Conservation (phyloP, 2,888 invertebrate genomes). For the Andricus quercusramuli region DNA sequence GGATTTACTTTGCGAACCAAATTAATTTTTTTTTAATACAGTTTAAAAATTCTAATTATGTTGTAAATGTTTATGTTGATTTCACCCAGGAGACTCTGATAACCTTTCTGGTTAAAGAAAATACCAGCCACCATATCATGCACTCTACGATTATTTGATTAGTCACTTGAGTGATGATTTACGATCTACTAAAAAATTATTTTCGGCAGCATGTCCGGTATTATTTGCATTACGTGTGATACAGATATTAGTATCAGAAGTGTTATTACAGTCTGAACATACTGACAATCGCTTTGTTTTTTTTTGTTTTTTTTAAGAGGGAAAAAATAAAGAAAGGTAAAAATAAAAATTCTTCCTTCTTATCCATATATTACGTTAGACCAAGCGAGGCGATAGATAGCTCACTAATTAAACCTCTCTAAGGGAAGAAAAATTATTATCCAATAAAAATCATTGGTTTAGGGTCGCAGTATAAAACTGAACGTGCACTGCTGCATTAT, state of each 20-base stretch:
- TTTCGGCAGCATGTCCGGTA: not conserved
- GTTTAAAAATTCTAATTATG: not conserved
- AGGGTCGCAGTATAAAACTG: not conserved
- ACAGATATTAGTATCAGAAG: too few relatives aligned
- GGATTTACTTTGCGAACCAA: too few relatives aligned
- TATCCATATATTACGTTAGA: not conserved
- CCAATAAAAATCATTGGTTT: not conserved
- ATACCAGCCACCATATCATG: conserved; percentile 11
- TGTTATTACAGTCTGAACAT: not conserved
- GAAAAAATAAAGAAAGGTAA: not conserved
- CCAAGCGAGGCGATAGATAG: not conserved
- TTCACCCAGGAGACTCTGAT: not conserved
- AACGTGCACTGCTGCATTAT: conserved; percentile 13
- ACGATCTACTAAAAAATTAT: not conserved
- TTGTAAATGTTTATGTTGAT: not conserved
- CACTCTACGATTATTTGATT: conserved; percentile 3
- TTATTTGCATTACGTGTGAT: not conserved
- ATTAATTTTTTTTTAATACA: too few relatives aligned
- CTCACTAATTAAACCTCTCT: not conserved
- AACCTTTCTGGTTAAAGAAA: not conserved
- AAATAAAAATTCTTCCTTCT: not conserved
- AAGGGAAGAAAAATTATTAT: not conserved
- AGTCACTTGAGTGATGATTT: not conserved
- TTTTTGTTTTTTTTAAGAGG: not conserved
- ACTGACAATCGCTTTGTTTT: not conserved